These are phyloP conservation scores for Dinothrombium tinctorium DNA, from an alignment of 1,140 invertebrate species.

Conservation along the genomic window DNA sequence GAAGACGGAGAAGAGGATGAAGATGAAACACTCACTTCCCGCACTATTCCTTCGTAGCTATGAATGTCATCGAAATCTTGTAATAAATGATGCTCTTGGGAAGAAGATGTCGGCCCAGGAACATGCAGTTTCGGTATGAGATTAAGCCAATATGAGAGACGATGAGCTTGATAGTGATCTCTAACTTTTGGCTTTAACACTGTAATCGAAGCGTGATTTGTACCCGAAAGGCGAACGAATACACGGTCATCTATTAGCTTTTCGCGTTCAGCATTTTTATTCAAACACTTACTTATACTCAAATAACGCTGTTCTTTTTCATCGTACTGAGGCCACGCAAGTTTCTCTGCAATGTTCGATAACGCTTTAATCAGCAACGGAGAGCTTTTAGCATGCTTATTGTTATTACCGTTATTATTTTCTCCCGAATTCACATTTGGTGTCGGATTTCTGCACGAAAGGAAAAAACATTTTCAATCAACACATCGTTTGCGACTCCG, in stretches of 20 bases:
- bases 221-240: too few relatives aligned
- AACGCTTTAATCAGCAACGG: neutral
- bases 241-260: too few relatives aligned
- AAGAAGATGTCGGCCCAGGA: slow-evolving; percentile 6
- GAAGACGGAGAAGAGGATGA: neutral
- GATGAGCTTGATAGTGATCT: slow-evolving; percentile 80
- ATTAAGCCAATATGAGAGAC: slow-evolving; percentile 83
- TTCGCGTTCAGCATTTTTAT: too few relatives aligned
- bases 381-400: neutral
- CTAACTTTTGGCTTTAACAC: slow-evolving; percentile 40
- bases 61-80: slow-evolving; percentile 30
- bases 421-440: too few relatives aligned
- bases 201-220: too few relatives aligned
- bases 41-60: slow-evolving; percentile 24
- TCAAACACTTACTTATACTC: slow-evolving; percentile 51
- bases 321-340: slow-evolving; percentile 61
- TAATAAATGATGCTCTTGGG: slow-evolving; percentile 43
- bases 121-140: slow-evolving; percentile 73
- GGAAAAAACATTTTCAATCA: too few relatives aligned
- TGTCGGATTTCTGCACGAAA: too few relatives aligned
- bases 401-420: neutral
- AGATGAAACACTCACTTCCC: too few relatives aligned
- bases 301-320: slow-evolving; percentile 65
- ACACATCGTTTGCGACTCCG: too few relatives aligned
- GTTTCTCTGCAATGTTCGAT: slow-evolving; percentile 2